Percentiles rank a stretch among this genome's conserved stretches.
These are phyloP conservation scores for Lochmaea capreae DNA, from an alignment of 2,888 invertebrate genomes.

Conservation along the genomic window DNA sequence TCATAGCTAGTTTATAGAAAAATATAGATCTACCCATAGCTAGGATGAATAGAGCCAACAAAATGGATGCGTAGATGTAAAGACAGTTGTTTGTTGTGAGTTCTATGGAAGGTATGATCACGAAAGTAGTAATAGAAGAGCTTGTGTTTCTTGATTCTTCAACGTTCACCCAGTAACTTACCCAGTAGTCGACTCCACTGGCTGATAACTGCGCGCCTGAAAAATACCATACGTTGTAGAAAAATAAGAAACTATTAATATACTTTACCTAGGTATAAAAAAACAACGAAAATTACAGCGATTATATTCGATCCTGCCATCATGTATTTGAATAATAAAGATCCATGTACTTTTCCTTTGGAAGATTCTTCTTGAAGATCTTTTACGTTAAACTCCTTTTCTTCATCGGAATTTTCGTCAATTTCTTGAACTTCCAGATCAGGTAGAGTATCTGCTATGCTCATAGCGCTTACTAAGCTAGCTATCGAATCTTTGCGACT, in stretches of 20 bases:
- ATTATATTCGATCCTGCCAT: constrained; percentile 67
- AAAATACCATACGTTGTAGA: not conserved
- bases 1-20: constrained; percentile 36
- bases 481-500: constrained; percentile 58
- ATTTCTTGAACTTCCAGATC: constrained; percentile 60
- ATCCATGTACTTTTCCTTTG: constrained; percentile 71
- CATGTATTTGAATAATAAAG: constrained; percentile 70
- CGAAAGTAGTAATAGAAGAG: not conserved
- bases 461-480: constrained; percentile 62
- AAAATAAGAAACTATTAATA: not conserved
- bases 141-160: constrained; percentile 24
- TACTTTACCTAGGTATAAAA: constrained; percentile 2
- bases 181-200: constrained; percentile 78
- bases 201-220: constrained; percentile 2
- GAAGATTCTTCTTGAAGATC: constrained; percentile 69
- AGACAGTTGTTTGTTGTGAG: constrained; percentile 25
- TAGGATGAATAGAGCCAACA: constrained; percentile 18
- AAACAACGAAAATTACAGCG: not conserved
- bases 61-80: constrained; percentile 25
- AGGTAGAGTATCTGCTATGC: constrained; percentile 61
- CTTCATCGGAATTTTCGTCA: constrained; percentile 57
- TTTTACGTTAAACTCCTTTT: constrained; percentile 65
- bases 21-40: constrained; percentile 32
- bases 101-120: not conserved
- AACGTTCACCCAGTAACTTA: constrained; percentile 73